Conservation (phyloP, 2,888 invertebrate genomes). For the Neoscelio sp. region DNA sequence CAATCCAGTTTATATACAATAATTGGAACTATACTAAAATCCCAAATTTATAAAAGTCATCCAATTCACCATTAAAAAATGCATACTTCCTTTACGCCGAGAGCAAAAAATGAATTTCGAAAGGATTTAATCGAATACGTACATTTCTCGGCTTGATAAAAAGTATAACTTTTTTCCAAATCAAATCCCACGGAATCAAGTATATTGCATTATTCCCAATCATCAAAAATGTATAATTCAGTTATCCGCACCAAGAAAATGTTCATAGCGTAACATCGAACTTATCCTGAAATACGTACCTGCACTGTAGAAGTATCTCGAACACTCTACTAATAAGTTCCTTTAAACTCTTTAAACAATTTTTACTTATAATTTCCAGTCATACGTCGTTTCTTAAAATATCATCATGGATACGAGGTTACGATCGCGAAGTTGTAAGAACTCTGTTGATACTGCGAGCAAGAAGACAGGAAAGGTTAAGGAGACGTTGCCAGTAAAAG, state of each 20-base stretch:
- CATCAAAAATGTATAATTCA: slow-evolving; percentile 58
- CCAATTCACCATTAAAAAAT: too few relatives aligned
- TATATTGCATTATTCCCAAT: slow-evolving; percentile 56
- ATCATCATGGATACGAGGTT: too few relatives aligned
- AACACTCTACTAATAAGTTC: slow-evolving; percentile 66
- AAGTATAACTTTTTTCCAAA: slow-evolving; percentile 10
- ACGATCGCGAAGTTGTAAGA: too few relatives aligned
- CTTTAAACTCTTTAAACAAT: slow-evolving; percentile 72
- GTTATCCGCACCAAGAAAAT: slow-evolving; percentile 42
- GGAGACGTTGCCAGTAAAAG: too few relatives aligned
- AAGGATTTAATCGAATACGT: slow-evolving; percentile 11
- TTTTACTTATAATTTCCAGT: slow-evolving; percentile 76
- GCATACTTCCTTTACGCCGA: too few relatives aligned
- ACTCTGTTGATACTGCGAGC: too few relatives aligned
- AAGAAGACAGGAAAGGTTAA: too few relatives aligned
- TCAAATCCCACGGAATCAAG: slow-evolving; percentile 30
- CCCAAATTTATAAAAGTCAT: too few relatives aligned
- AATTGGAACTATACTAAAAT: too few relatives aligned
- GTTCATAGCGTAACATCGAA: slow-evolving; percentile 28
- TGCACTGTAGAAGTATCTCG: slow-evolving; percentile 48
- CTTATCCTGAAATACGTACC: slow-evolving; percentile 53
- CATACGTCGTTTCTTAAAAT: too few relatives aligned
- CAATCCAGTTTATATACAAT: too few relatives aligned
- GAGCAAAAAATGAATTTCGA: slow-evolving; percentile 12
- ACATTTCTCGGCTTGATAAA: not conserved